Base-by-base conservation (phyloP, 2,797 vertebrate genomes). In the Zalophus californianus region DNA sequence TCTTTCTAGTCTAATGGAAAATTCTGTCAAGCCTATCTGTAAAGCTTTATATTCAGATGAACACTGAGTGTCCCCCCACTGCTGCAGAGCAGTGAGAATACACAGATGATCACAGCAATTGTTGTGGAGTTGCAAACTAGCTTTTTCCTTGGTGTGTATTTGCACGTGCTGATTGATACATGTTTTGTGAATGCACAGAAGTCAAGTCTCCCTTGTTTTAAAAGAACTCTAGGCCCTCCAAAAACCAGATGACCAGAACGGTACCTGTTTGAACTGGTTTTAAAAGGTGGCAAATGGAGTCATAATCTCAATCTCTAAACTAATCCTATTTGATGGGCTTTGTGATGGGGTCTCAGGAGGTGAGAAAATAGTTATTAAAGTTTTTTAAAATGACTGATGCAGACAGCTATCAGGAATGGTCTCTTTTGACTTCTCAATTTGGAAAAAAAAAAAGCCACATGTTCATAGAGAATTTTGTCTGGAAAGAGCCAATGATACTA, bases 281-380 rank as follows among this genome's bases (percentile, higher is more conserved):
- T 83, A 96, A 97, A 90, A 92, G 50, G 35, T 52, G 83, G 27
- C 2, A 44, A 94, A 32, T 84, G 4, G 8, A 8, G 3, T 95
- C 95, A 86, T 20, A 82, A 89, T 50, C 90, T 97, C n/a, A 90
- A 3, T 95, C 85, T 93, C 90, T 78, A 72, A 85, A 58, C 92
- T 80, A 82, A 87, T 94, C 9, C 41, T 25, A 79, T 95, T 86
- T 96, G 25, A n/a, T 91, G 85, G 54, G 1, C 21, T 73, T 18
- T 96, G 54, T 78, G 41, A 79, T 62, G 41, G 16, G 35, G 21
- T 35, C 86, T n/a, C 2, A 60, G 2, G 52, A 15, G 38, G 2
- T 90, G 21, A 86, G 14, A 95, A 92, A 7, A 9, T 56, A 21
- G 35, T 85, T 89, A 82, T 92, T 92, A 87, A 70, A 12, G 3